phyloP scores from a whole-genome alignment of 1,140 invertebrate genomes.

The Cardiocondyla obscurior region DNA sequence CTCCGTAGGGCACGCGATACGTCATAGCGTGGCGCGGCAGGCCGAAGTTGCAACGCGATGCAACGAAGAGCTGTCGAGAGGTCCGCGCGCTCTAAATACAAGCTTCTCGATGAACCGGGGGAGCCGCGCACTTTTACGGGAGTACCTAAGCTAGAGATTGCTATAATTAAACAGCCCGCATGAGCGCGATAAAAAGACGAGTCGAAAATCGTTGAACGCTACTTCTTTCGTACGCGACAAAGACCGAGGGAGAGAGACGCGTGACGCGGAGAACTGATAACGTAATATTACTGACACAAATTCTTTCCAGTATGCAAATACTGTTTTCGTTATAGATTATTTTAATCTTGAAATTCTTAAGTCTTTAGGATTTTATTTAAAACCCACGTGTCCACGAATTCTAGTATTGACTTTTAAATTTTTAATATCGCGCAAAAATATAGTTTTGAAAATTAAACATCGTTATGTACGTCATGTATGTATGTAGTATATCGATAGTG shows the following conservation, averaged over 20 bases:
- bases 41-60: conserved; percentile 52
- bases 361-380: not conserved
- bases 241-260: not conserved
- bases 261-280: not conserved
- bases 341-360: not conserved
- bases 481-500: not conserved
- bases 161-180: conserved; percentile 35
- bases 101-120: conserved; percentile 15
- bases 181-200: conserved; percentile 34
- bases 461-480: no score
- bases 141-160: conserved; percentile 27
- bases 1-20: conserved; percentile 71
- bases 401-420: not conserved
- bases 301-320: not conserved
- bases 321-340: not conserved
- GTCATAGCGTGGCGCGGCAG: conserved; percentile 63
- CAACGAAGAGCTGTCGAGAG: conserved; percentile 36
- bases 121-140: conserved; percentile 9
- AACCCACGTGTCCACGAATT: not conserved
- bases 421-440: not conserved
- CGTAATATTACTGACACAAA: not conserved
- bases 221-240: not conserved
- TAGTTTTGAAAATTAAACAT: not conserved
- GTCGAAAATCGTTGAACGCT: conserved; percentile 1
- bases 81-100: conserved; percentile 13